Percentiles rank a stretch among this genome's conserved stretches.
Evolutionary conservation across 2,113 vertebrate genomes (phyloP).

Genomic region (Zosterops hypoxanthus): DNA sequence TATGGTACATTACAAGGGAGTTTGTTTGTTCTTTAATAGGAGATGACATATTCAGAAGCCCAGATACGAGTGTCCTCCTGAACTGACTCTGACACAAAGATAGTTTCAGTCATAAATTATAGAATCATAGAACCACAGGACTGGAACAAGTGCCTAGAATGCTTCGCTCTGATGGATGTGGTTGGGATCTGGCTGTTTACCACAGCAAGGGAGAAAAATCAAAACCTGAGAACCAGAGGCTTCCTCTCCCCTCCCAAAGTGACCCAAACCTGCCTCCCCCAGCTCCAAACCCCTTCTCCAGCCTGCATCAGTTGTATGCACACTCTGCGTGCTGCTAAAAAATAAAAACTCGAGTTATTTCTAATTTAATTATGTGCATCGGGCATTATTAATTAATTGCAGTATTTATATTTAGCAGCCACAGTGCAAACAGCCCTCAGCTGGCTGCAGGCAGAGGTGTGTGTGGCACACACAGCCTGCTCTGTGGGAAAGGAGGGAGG

Average conservation of each 20-base stretch:
- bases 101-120: not conserved
- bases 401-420: not conserved
- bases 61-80: slow-evolving; percentile 25
- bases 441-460: not conserved
- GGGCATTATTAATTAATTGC: not conserved
- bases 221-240: not conserved
- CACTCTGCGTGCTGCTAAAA: not conserved
- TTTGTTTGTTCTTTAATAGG: slow-evolving; percentile 31
- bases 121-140: not conserved
- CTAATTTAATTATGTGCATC: not conserved
- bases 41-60: slow-evolving; percentile 15
- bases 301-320: not conserved
- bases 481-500: not conserved
- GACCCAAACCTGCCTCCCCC: not conserved
- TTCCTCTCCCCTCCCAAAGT: not conserved
- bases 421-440: not conserved
- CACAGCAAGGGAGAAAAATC: not conserved
- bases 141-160: not conserved
- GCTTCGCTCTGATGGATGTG: not conserved
- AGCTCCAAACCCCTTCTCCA: not conserved
- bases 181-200: not conserved
- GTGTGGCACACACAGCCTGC: not conserved
- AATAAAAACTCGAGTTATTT: not conserved
- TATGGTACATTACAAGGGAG: slow-evolving; percentile 26
- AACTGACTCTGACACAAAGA: slow-evolving; percentile 26